phyloP scores from a whole-genome alignment of 2,888 invertebrate species.

The Pandemis heparana region DNA sequence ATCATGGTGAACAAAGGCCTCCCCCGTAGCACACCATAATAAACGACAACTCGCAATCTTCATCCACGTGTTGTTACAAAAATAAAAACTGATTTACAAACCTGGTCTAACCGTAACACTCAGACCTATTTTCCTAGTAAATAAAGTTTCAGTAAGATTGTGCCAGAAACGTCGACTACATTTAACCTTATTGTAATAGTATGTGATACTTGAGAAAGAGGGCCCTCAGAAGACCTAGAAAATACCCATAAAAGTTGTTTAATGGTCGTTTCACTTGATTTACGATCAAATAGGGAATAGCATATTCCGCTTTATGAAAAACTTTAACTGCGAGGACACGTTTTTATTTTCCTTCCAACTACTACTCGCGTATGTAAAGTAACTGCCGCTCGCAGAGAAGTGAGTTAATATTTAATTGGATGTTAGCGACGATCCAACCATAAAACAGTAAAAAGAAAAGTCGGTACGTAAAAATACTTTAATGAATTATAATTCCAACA shows the following conservation, averaged over 20 bases:
- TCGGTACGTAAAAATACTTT: no score
- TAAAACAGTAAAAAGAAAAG: no score
- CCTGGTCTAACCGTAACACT: neutral
- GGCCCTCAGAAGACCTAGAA: conserved; percentile 34
- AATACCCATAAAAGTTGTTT: conserved; percentile 39
- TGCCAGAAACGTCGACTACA: neutral
- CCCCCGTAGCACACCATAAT: no score
- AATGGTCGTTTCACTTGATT: conserved; percentile 35
- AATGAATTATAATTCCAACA: no score
- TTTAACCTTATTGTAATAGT: conserved; percentile 21
- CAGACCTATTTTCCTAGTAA: neutral
- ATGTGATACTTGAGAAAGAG: conserved; percentile 12
- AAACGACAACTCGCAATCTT: no score
- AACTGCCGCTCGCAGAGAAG: neutral
- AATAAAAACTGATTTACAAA: no score
- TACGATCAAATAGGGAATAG: conserved; percentile 37
- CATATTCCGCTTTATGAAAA: conserved; percentile 36
- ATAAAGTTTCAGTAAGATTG: neutral
- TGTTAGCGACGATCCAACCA: no score
- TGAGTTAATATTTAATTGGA: neutral
- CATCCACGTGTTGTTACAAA: no score
- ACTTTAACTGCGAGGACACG: conserved; percentile 22
- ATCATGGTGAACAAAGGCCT: no score
- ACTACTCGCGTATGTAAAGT: neutral
- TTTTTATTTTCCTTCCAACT: conserved; percentile 24